A percentile compares a stretch with the other conserved stretches of the same genome.
These are phyloP conservation scores for Monoplex corrugatus DNA, from an alignment of 2,888 invertebrate species.

Conservation along the genomic window DNA sequence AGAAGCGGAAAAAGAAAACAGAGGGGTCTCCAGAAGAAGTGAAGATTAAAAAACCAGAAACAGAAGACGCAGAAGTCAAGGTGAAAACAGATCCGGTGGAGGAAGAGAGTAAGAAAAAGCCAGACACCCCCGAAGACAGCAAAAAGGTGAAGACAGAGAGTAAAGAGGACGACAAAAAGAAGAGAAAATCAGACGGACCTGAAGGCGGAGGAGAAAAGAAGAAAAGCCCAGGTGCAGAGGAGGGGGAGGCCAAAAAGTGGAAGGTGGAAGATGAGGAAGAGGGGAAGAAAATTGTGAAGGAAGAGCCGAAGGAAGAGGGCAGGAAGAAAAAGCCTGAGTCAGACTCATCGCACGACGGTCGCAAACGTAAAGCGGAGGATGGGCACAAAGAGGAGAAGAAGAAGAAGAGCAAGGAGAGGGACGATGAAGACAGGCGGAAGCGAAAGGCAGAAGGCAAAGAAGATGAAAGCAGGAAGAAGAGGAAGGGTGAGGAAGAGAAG, in stretches of 20 bases:
- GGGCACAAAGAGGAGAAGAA: slow-evolving; percentile 83
- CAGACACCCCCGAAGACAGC: slow-evolving; percentile 47
- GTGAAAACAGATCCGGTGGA: slow-evolving; percentile 30
- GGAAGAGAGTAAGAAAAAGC: slow-evolving; percentile 45
- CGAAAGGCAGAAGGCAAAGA: slow-evolving; percentile 41
- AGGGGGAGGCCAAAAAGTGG: neutral
- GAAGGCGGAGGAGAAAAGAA: slow-evolving; percentile 22
- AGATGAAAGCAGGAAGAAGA: slow-evolving; percentile 51
- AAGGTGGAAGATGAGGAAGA: slow-evolving; percentile 46
- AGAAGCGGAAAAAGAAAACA: slow-evolving; percentile 80
- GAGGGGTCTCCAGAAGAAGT: slow-evolving; percentile 56
- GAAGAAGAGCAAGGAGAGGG: slow-evolving; percentile 60
- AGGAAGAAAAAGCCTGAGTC: slow-evolving; percentile 75
- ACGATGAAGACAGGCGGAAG: slow-evolving; percentile 37
- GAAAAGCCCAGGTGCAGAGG: neutral
- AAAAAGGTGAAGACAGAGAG: slow-evolving; percentile 53
- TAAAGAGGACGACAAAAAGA: slow-evolving; percentile 65
- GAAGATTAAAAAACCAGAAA: neutral
- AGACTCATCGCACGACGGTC: slow-evolving; percentile 37
- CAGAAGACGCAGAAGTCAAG: neutral
- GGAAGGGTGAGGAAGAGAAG: slow-evolving; percentile 55
- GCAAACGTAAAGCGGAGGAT: slow-evolving; percentile 82
- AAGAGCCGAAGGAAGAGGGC: slow-evolving; percentile 53
- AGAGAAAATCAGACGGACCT: neutral
- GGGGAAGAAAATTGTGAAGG: slow-evolving; percentile 46